Evolutionary conservation across 2,113 vertebrate genomes (phyloP).

Genomic region (Pterocles burchelli): DNA sequence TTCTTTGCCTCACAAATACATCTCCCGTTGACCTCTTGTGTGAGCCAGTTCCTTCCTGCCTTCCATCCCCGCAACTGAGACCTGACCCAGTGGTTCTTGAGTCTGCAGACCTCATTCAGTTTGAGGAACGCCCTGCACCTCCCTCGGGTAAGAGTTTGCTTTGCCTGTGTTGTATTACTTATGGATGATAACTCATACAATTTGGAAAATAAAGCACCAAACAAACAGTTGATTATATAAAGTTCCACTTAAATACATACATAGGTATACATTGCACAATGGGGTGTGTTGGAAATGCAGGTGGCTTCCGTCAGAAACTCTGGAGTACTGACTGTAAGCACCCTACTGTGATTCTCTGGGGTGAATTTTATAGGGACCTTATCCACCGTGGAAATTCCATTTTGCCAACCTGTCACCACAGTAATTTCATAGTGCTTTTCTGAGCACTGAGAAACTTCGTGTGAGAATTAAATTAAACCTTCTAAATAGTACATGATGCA

Average conservation of each 20-base stretch:
- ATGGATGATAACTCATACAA: fast-evolving
- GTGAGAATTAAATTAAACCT: background rate
- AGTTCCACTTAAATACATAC: background rate
- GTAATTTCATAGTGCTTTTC: background rate
- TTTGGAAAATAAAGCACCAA: background rate
- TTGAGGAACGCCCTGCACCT: constrained; percentile 81
- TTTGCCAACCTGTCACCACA: background rate
- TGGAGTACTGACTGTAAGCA: background rate
- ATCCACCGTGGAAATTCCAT: background rate
- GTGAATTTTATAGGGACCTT: background rate
- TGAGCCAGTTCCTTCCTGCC: constrained; percentile 91
- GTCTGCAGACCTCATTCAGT: constrained; percentile 88
- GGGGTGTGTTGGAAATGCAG: background rate
- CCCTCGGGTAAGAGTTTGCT: constrained; percentile 62
- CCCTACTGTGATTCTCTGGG: background rate
- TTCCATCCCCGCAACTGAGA: constrained; percentile 92
- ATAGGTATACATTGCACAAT: fast-evolving
- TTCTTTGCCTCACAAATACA: constrained; percentile 79
- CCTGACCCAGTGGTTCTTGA: constrained; percentile 87
- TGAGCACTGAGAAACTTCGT: background rate
- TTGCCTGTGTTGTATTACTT: background rate
- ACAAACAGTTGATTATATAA: background rate
- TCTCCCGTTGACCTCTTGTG: constrained; percentile 92
- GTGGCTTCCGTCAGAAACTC: background rate
- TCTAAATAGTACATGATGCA: too few species aligned